Conservation (phyloP, 53 echinoderm and acorn worm species). For the Zoroaster sp. region DNA sequence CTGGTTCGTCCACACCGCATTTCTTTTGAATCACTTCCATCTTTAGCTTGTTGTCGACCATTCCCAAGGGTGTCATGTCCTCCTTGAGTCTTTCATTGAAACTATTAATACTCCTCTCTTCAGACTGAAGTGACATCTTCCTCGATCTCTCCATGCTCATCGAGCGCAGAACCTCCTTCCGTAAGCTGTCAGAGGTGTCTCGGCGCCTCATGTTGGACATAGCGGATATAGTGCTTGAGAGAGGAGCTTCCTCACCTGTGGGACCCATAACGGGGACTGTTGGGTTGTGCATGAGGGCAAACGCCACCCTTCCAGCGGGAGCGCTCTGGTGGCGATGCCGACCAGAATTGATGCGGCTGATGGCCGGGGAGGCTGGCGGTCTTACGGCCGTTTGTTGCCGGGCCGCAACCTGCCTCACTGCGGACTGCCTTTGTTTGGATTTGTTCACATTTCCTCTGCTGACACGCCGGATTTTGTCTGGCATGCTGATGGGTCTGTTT, state of each 20-base stretch:
- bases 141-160: slow-evolving; percentile 48
- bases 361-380: not conserved
- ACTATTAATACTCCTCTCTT: not conserved
- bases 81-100: not conserved
- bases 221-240: not conserved
- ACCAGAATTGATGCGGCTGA: slow-evolving; percentile 23
- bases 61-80: slow-evolving; percentile 7
- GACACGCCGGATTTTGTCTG: slow-evolving; percentile 23
- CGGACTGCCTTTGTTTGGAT: slow-evolving; percentile 42
- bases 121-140: slow-evolving; percentile 4
- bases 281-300: slow-evolving; percentile 54
- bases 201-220: slow-evolving; percentile 5
- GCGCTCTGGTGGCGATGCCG: slow-evolving; percentile 44
- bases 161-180: slow-evolving; percentile 60
- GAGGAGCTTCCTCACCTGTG: not conserved
- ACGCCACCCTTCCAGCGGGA: slow-evolving; percentile 59
- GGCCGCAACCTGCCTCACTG: not conserved
- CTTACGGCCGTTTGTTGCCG: not conserved
- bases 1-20: slow-evolving; percentile 50
- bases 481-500: slow-evolving; percentile 36
- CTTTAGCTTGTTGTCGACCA: slow-evolving; percentile 48
- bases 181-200: slow-evolving; percentile 46
- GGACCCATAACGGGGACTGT: slow-evolving; percentile 32
- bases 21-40: slow-evolving; percentile 32
- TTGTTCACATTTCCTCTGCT: slow-evolving; percentile 37